A percentile compares a stretch with the other conserved stretches of the same genome.
Conservation (phyloP, 2,888 invertebrate genomes). For the Campoplex capitator region DNA sequence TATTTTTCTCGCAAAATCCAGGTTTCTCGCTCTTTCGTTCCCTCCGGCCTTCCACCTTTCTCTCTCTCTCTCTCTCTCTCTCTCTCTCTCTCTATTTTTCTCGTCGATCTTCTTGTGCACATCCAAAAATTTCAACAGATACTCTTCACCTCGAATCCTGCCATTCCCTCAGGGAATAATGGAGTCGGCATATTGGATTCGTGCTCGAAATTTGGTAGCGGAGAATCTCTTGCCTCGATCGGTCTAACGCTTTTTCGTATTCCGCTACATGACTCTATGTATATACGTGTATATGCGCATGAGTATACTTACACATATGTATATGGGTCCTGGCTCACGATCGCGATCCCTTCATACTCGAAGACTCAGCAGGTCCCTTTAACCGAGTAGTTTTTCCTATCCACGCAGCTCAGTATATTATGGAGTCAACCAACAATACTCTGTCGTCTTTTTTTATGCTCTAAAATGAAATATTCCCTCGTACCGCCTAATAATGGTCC, state of each 20-base stretch:
- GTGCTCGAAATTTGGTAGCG: slow-evolving; percentile 72
- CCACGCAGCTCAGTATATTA: slow-evolving; percentile 17
- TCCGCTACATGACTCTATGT: slow-evolving; percentile 13
- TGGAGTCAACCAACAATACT: background rate
- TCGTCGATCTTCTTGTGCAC: slow-evolving; percentile 20
- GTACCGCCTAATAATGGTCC: background rate
- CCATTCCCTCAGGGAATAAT: slow-evolving; percentile 65
- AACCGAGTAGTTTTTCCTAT: slow-evolving; percentile 29
- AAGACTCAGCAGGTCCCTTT: slow-evolving; percentile 14
- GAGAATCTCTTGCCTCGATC: slow-evolving; percentile 47
- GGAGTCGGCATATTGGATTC: slow-evolving; percentile 72
- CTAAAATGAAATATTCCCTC: background rate
- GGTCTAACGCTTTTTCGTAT: slow-evolving; percentile 54
- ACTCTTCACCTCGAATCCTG: slow-evolving; percentile 46
- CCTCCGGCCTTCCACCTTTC: background rate
- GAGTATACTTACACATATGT: background rate
- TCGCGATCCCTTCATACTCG: slow-evolving; percentile 46
- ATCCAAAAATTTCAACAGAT: slow-evolving; percentile 48
- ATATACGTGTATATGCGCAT: background rate
- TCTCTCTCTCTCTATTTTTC: background rate
- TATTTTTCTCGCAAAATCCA: slow-evolving; percentile 36
- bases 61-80: too few relatives aligned
- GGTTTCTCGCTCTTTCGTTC: slow-evolving; percentile 10
- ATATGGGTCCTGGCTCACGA: background rate
- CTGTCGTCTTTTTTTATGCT: background rate